phyloP scores from a whole-genome alignment of 92 coral and sea anemone species.

The Muricea muricata region DNA sequence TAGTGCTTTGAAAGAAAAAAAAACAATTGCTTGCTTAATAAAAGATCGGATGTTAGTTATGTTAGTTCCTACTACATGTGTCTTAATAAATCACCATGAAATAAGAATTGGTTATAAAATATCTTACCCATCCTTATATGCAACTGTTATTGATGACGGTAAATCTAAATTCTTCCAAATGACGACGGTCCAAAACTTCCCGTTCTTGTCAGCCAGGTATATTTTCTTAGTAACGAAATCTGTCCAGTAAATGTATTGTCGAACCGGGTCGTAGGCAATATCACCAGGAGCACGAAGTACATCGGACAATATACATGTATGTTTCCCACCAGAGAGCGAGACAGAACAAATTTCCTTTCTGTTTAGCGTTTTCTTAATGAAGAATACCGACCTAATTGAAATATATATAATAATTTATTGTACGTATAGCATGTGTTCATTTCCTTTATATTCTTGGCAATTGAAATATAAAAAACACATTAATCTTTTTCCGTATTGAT shows the following conservation, averaged over 20 bases:
- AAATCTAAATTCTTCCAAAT: conserved; percentile 53
- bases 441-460: too few species aligned
- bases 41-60: too few species aligned
- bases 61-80: too few species aligned
- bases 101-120: neutral
- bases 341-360: conserved; percentile 25
- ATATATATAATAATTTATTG: neutral
- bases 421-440: too few species aligned
- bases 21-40: too few species aligned
- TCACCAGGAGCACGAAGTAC: conserved; percentile 36
- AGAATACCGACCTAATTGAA: neutral
- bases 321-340: conserved; percentile 20
- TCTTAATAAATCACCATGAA: neutral
- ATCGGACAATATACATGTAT: conserved; percentile 21
- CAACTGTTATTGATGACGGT: conserved; percentile 49
- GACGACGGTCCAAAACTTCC: conserved; percentile 55
- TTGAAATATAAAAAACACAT: too few species aligned
- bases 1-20: too few species aligned
- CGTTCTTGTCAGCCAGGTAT: conserved; percentile 49
- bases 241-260: conserved; percentile 58
- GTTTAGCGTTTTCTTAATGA: neutral
- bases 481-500: too few species aligned
- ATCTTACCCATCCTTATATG: conserved; percentile 42
- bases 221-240: conserved; percentile 56
- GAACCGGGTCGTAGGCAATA: conserved; percentile 52